Base-by-base conservation (phyloP, 64 coral and sea anemone genomes). In the Acropora yongei region DNA sequence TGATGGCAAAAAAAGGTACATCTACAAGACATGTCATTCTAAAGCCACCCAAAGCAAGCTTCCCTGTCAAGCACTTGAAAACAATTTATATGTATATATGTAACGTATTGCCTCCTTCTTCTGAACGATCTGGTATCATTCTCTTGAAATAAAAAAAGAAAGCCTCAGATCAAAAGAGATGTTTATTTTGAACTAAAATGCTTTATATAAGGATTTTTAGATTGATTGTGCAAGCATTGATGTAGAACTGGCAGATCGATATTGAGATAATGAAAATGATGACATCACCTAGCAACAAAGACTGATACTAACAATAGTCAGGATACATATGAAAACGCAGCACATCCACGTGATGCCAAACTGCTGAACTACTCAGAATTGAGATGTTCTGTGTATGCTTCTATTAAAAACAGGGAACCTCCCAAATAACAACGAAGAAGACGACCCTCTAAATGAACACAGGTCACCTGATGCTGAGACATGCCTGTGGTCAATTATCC, bases 111-210 rank as follows among this genome's bases (percentile, higher is more conserved):
- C 30, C 30, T 30, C 30, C 30, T 92, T 50, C 94, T 45, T 77
- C 88, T 2, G 42, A 18, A 69, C 57, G 63, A 86, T 86, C 65
- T 86, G 83, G 83, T 86, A 86, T 86, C 18, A 86, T 69, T 86
- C 67, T 86, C 14, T 72, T 86, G 83, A 86, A 86, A 72, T 86
- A 30, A 72, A 72, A 72, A 30, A 66, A 86, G 83, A 72, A 86
- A 86, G 68, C 41, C 47, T 86, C 83, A 86, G 63, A 72, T 86
- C 46, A 86, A 65, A 72, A 65, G 83, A 69, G 30, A 30, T 30
- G 30, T 30, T 86, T 86, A 86, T 86, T 85, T 67, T 85, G 55
- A 69, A 18, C 67, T 46, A 30, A 30, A 30, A 30, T 30, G 30
- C 30, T 30, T 30, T 30, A 30, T 30, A 90, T 55, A 4, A 55